phyloP scores from a whole-genome alignment of 2,888 invertebrate species.

The Melipona beecheii region DNA sequence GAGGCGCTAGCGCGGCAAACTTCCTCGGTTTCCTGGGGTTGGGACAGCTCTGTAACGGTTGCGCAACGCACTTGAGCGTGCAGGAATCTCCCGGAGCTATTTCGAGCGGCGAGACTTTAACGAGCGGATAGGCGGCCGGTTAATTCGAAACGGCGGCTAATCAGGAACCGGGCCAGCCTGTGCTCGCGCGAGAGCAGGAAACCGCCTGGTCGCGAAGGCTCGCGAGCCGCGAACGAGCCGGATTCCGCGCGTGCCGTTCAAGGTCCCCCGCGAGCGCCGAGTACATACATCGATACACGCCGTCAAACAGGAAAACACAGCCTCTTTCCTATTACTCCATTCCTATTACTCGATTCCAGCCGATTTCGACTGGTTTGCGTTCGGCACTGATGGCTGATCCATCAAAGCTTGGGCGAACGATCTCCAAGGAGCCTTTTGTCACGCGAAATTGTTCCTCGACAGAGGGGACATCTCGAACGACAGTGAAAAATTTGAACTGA shows the following conservation, averaged over 20 bases:
- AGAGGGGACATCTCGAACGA: no score
- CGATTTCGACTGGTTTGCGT: slow-evolving; percentile 30
- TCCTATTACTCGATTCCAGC: slow-evolving; percentile 1
- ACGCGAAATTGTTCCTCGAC: no score
- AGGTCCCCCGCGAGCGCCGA: slow-evolving; percentile 61
- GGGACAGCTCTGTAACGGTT: slow-evolving; percentile 5
- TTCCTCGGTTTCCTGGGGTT: slow-evolving; percentile 22
- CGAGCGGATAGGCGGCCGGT: slow-evolving; percentile 55
- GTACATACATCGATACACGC: slow-evolving; percentile 39
- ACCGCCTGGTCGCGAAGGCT: slow-evolving; percentile 43
- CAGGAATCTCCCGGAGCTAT: slow-evolving; percentile 49
- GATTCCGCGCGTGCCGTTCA: slow-evolving; percentile 70
- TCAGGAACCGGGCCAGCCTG: slow-evolving; percentile 24
- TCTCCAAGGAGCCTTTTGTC: neutral
- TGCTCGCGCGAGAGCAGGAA: slow-evolving; percentile 61
- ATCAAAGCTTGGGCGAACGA: slow-evolving; percentile 21
- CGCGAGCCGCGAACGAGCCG: slow-evolving; percentile 27
- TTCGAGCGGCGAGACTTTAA: slow-evolving; percentile 63
- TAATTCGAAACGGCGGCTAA: slow-evolving; percentile 59
- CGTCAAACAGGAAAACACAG: slow-evolving; percentile 46
- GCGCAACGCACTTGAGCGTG: slow-evolving; percentile 42
- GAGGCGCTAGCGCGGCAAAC: slow-evolving; percentile 13
- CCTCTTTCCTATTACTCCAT: slow-evolving; percentile 41
- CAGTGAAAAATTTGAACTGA: no score
- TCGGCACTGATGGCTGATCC: neutral